Base-by-base conservation (phyloP, 2,888 invertebrate species). In the Drosophila rubida region DNA sequence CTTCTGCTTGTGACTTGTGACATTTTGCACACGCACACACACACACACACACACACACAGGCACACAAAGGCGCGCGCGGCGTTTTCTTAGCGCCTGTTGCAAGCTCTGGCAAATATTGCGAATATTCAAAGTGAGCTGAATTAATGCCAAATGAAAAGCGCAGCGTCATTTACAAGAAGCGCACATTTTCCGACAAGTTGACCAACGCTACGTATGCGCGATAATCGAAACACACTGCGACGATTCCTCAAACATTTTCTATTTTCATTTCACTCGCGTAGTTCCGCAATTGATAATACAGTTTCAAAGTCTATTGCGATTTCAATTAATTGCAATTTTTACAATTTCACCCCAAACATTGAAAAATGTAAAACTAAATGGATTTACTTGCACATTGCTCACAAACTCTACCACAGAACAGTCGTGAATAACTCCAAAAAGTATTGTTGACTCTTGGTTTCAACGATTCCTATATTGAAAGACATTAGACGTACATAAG, bases 1-100 rank as follows among this genome's bases (percentile, higher is more conserved):
- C 53, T 61, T 22, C 42, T 50, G 35, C 32, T 49, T 62, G 49
- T 71, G 78, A 80, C 75, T 82, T 86, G 87, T 86, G 85, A 87
- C 87, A 82, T 87, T 81, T 85, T 27, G 4, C 44, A 11, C 39
- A 39, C 16, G 19, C 22, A 25, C 25, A 7, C 6, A 25, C 25
- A 25, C 25, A 25, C 6, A 25, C 25, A 25, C 25, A 19, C 19
- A 4, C 39, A 39, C 39, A 39, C 14, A 39, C 39, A 39, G 16
- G 16, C 14, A 39, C 16, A 67, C 63, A 72, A 65, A 63, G 53
- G 63, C 65, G 60, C 48, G 58, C 66, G 71, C 60, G 42, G 16
- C 46, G 16, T 25, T 75, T 61, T 53, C 51, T 44, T 51, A 42
- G 50, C 49, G 62, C 55, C 64, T 64, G 60, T 48, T 63, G 46